These are phyloP conservation scores for Cantharis rufa DNA, from an alignment of 2,888 invertebrate species.

Conservation along the genomic window DNA sequence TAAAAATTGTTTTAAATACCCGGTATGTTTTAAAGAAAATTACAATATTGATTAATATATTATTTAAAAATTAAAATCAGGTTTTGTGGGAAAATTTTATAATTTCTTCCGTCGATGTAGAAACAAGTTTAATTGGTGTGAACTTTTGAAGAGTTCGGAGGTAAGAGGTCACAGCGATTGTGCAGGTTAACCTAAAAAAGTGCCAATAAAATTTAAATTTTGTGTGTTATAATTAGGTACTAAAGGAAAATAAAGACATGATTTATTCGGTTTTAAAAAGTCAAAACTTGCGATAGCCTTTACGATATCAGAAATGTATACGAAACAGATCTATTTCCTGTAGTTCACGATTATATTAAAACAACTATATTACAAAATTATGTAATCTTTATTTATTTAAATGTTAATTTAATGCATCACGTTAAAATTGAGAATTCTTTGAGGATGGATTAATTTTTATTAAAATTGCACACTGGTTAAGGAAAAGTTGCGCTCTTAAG, in stretches of 20 bases:
- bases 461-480: not conserved
- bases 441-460: not conserved
- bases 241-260: not conserved
- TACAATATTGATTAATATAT: not conserved
- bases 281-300: not conserved
- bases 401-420: not conserved
- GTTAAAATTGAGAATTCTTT: not conserved
- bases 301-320: not conserved
- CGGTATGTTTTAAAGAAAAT: not conserved
- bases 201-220: conserved; percentile 5
- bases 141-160: conserved; percentile 33
- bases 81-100: not conserved
- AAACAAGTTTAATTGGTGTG: conserved; percentile 27
- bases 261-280: conserved; percentile 5
- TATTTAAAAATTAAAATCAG: not conserved
- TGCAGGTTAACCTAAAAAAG: conserved; percentile 28
- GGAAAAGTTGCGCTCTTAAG: not conserved
- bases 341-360: not conserved
- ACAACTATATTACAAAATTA: not conserved
- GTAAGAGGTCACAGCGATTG: conserved; percentile 32
- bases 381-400: not conserved
- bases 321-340: conserved; percentile 1
- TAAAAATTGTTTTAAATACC: not conserved
- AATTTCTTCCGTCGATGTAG: conserved; percentile 15
- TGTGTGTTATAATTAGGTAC: not conserved